Percentiles rank a stretch among this genome's conserved stretches.
Evolutionary conservation across 2,888 invertebrate species (phyloP).

Genomic region (Lissocephala sabroskyi): DNA sequence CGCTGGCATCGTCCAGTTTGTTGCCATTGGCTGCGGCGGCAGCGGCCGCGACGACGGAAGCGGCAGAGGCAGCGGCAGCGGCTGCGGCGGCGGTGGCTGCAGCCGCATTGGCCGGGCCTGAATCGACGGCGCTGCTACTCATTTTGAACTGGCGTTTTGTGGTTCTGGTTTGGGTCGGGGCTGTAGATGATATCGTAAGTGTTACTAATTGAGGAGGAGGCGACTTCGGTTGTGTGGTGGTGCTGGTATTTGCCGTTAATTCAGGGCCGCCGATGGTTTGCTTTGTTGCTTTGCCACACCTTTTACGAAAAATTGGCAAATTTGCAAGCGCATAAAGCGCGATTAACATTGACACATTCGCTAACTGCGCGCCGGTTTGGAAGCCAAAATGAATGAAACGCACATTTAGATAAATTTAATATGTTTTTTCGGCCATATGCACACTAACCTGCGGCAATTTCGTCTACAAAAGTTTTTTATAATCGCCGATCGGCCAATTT

Average conservation of each 20-base stretch:
- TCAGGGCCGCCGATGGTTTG: constrained; percentile 18
- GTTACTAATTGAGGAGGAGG: not conserved
- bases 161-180: not conserved
- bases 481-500: no score
- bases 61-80: not conserved
- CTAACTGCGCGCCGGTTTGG: no score
- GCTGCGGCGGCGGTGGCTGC: constrained; percentile 1
- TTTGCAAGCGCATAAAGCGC: constrained; percentile 60
- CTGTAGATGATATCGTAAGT: not conserved
- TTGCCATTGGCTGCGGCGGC: constrained; percentile 31
- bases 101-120: constrained; percentile 27
- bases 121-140: constrained; percentile 41
- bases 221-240: constrained; percentile 32
- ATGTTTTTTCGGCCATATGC: no score
- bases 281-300: constrained; percentile 55
- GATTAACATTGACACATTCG: constrained; percentile 64
- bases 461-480: no score
- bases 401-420: no score
- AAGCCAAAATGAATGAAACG: constrained; percentile 20
- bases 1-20: constrained; percentile 29
- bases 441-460: no score
- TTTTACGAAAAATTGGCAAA: constrained; percentile 51
- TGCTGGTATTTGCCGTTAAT: constrained; percentile 27
- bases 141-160: constrained; percentile 10
- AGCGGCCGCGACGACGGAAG: constrained; percentile 2